These are phyloP conservation scores for Schizopygopsis malacanthus DNA, from an alignment of 2,797 vertebrate genomes.

Conservation along the genomic window DNA sequence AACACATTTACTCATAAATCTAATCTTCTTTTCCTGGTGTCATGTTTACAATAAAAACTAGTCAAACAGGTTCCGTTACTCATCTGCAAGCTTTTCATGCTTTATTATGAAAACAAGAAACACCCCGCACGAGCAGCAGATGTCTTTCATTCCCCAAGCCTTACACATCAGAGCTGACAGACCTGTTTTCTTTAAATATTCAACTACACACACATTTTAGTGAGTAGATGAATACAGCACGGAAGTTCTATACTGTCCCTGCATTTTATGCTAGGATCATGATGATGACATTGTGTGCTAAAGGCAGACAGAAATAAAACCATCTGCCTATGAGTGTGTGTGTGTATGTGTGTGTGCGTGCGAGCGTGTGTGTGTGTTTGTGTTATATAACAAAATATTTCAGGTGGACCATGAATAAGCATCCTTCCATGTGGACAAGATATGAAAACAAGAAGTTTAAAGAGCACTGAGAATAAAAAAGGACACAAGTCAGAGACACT, in stretches of 20 bases:
- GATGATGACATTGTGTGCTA: conserved; percentile 22
- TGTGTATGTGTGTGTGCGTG: not conserved
- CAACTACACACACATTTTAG: conserved; percentile 45
- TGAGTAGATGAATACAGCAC: not conserved
- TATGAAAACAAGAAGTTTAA: not conserved
- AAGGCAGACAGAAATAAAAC: conserved; percentile 18
- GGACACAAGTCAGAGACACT: not conserved
- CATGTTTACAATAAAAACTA: conserved; percentile 10
- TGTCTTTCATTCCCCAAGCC: conserved; percentile 9
- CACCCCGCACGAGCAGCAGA: conserved; percentile 12
- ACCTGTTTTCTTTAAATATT: conserved; percentile 50
- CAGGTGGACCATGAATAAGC: conserved; percentile 10
- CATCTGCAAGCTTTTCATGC: not conserved
- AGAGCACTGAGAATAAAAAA: conserved; percentile 5
- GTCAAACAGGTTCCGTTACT: conserved; percentile 38
- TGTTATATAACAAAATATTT: conserved; percentile 37
- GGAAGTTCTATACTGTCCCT: not conserved
- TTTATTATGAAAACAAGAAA: conserved; percentile 22
- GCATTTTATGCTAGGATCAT: conserved; percentile 49
- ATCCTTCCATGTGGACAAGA: conserved; percentile 15
- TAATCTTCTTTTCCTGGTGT: conserved; percentile 24
- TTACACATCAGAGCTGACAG: conserved; percentile 32
- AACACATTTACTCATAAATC: not conserved
- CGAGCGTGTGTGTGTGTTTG: no score
- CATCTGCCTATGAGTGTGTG: conserved; percentile 17